Percentiles rank a stretch among this genome's conserved stretches.
Conservation (phyloP, 2,888 invertebrate species). For the Eristalis arbustorum region DNA sequence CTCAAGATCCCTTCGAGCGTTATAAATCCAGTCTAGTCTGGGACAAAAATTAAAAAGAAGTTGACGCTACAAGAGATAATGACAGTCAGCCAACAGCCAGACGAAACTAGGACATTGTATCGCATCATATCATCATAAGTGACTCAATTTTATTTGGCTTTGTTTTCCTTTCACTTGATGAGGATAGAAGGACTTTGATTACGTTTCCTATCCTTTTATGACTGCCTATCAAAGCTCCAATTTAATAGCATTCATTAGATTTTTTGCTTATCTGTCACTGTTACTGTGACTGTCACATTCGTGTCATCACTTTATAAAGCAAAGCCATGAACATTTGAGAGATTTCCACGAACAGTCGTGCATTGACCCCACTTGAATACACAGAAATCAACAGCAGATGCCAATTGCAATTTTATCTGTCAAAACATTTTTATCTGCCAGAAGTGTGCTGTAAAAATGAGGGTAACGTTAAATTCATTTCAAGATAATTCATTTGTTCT, state of each 20-base stretch:
- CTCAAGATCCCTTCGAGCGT: background rate
- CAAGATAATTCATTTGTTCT: background rate
- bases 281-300: too few species aligned
- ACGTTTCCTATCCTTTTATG: background rate
- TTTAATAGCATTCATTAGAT: background rate
- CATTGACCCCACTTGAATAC: background rate
- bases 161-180: background rate
- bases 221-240: background rate
- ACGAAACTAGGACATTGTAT: slow-evolving; percentile 11
- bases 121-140: background rate
- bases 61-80: slow-evolving; percentile 36
- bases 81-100: background rate
- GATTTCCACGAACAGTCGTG: background rate
- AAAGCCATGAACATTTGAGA: background rate
- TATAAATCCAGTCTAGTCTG: background rate
- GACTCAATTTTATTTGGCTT: background rate
- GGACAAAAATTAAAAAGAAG: background rate
- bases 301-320: background rate
- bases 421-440: background rate
- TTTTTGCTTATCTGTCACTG: background rate
- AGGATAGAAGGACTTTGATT: background rate
- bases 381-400: background rate
- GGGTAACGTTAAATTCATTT: background rate
- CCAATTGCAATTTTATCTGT: background rate
- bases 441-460: background rate